phyloP scores from a whole-genome alignment of 1,140 invertebrate genomes.

The Amphibalanus amphitrite region DNA sequence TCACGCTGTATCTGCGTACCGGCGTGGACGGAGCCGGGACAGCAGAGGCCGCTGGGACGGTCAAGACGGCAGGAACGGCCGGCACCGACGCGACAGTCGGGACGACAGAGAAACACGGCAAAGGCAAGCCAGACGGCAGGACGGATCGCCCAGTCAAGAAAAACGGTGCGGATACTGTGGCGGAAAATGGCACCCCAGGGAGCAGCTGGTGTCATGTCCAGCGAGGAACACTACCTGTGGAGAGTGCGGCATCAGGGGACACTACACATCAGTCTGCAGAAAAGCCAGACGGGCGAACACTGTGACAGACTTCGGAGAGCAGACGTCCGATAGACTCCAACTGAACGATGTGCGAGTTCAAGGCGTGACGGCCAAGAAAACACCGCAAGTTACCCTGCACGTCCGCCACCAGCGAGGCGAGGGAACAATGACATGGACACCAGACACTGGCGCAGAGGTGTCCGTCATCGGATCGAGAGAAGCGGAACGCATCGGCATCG shows the following conservation, averaged over 20 bases:
- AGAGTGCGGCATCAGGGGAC: neutral
- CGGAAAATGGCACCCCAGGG: neutral
- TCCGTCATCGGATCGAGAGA: neutral
- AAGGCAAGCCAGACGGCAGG: too few relatives aligned
- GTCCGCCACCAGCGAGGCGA: neutral
- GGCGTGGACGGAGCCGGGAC: too few relatives aligned
- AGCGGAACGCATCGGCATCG: neutral
- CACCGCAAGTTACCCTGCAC: neutral
- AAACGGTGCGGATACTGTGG: neutral
- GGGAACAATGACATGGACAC: neutral
- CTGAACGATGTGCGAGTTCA: neutral
- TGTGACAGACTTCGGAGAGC: neutral
- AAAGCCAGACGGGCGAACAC: too few relatives aligned
- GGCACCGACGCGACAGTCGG: too few relatives aligned
- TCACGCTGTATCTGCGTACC: neutral
- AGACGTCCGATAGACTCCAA: neutral
- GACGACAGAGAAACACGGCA: too few relatives aligned
- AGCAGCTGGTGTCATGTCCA: neutral
- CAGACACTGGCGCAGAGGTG: conserved; percentile 6
- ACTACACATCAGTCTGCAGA: neutral
- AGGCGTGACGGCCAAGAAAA: too few relatives aligned
- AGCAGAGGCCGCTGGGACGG: too few relatives aligned
- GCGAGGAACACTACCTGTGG: neutral
- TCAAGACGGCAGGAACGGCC: too few relatives aligned
- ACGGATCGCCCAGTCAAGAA: too few relatives aligned